phyloP scores from a whole-genome alignment of 2,888 invertebrate genomes.

The Caenorhabditis sp. region DNA sequence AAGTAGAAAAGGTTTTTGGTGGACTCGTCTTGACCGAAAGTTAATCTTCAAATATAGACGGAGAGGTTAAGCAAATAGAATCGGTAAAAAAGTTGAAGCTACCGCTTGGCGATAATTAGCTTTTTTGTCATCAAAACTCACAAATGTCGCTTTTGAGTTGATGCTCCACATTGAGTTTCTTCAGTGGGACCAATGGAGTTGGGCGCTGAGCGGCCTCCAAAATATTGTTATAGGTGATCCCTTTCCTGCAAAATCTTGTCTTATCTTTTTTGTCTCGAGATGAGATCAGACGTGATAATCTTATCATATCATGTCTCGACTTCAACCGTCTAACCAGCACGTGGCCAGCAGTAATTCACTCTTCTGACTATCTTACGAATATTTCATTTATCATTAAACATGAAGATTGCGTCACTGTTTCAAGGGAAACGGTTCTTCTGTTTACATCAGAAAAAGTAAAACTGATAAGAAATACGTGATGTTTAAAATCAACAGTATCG shows the following conservation, averaged over 20 bases:
- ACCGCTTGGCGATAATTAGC: constrained; percentile 23
- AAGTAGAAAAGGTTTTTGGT: constrained; percentile 44
- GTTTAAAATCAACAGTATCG: too few relatives aligned
- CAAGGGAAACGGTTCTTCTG: too few relatives aligned
- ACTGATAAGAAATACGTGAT: too few relatives aligned
- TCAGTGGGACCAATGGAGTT: constrained; percentile 54
- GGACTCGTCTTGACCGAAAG: constrained; percentile 28
- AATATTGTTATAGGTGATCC: constrained; percentile 48
- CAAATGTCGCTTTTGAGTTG: constrained; percentile 56
- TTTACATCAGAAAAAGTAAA: too few relatives aligned
- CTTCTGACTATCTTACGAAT: too few relatives aligned
- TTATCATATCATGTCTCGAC: constrained; percentile 17
- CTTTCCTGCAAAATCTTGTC: constrained; percentile 24
- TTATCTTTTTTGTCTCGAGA: neutral
- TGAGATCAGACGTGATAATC: neutral
- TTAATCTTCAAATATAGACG: constrained; percentile 35
- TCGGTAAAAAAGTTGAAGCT: constrained; percentile 1
- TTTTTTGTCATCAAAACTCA: constrained; percentile 45
- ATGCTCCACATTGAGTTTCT: constrained; percentile 53
- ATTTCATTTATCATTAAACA: too few relatives aligned
- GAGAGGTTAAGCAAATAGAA: constrained; percentile 30
- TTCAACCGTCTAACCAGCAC: neutral
- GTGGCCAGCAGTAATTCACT: neutral
- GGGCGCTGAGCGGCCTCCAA: constrained; percentile 54
- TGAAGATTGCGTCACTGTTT: too few relatives aligned